Conservation (phyloP, 1,140 invertebrate genomes). For the Drosophila neocordata region DNA sequence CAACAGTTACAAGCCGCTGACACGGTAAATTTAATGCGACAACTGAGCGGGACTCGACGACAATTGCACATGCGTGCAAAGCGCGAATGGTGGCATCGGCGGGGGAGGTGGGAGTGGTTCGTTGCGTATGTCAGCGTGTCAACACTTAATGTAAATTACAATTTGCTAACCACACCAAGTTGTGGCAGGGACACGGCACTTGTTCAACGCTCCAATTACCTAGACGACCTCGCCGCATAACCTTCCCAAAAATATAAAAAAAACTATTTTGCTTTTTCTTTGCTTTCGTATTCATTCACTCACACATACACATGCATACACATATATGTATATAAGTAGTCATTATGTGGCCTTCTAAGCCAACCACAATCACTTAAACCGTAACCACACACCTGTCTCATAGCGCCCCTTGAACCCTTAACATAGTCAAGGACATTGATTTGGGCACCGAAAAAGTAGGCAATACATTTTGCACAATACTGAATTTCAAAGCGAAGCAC, state of each 20-base stretch:
- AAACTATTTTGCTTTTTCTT: constrained; percentile 4
- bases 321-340: not conserved
- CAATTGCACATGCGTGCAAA: constrained; percentile 42
- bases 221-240: constrained; percentile 60
- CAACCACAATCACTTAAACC: constrained; percentile 9
- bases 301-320: not conserved
- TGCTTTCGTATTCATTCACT: not conserved
- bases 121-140: constrained; percentile 37
- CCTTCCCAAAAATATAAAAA: constrained; percentile 23
- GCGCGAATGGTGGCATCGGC: not conserved
- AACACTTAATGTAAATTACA: constrained; percentile 79
- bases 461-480: constrained; percentile 13
- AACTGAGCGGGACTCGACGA: constrained; percentile 34
- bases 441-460: constrained; percentile 8
- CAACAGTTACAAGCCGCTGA: constrained; percentile 22
- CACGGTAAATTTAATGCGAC: constrained; percentile 16
- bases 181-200: constrained; percentile 18
- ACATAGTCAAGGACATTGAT: constrained; percentile 44
- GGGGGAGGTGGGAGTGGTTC: not conserved
- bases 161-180: constrained; percentile 54
- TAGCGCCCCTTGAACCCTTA: not conserved
- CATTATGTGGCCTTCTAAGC: constrained; percentile 8
- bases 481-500: constrained; percentile 11
- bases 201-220: constrained; percentile 60
- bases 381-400: constrained; percentile 9